Evolutionary conservation across 1,140 invertebrate genomes (phyloP), one percentile per base, ranked within the genome.

Genomic region (Drosophila kanapiae): DNA sequence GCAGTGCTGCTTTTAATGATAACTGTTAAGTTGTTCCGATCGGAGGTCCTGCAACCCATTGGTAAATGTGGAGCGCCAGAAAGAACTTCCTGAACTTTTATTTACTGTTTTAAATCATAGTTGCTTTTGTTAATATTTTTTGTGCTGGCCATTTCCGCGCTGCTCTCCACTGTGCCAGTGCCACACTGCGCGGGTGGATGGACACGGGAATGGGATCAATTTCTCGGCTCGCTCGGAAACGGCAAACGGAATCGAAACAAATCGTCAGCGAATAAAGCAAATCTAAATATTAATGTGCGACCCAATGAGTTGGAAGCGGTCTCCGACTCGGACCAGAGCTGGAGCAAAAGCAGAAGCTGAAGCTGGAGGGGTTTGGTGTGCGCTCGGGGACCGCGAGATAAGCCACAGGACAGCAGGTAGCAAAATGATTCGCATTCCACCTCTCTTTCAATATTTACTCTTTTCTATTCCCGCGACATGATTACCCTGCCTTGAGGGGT

Each of bases 261-360:
- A 87, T 87, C 78, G 83, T 63, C 62, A 67, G 63, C 75, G 76
- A 82, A 88, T 91, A 91, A 85, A 82, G 65, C 81, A 91, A 84
- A 88, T 91, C 83, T 67, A 87, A 91, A 91, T 85, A 84, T 84
- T 82, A 85, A 87, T 88, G 81, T 78, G 75, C 75, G 54, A 76
- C 61, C 63, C 86, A 88, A 91, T 91, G 86, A 84, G 74, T 84
- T 64, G 88, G 88, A 91, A 91, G 61, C 59, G 74, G 35, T 13
- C 29, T 23, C 23, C 23, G 23, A 23, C 23, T 23, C 23, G 23
- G 23, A 23, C 23, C 23, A 23, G 29, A 23, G 23, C 23, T 23
- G 23, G 23, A 23, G 23, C 23, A 23, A 3, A 3, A 23, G 23
- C 23, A 2, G 23, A 23, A 37, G 31, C n/a, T 18, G 58, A 3